Percentiles rank a stretch among this genome's conserved stretches.
Evolutionary conservation across 2,888 invertebrate species (phyloP).

Genomic region (Tachina grossa): DNA sequence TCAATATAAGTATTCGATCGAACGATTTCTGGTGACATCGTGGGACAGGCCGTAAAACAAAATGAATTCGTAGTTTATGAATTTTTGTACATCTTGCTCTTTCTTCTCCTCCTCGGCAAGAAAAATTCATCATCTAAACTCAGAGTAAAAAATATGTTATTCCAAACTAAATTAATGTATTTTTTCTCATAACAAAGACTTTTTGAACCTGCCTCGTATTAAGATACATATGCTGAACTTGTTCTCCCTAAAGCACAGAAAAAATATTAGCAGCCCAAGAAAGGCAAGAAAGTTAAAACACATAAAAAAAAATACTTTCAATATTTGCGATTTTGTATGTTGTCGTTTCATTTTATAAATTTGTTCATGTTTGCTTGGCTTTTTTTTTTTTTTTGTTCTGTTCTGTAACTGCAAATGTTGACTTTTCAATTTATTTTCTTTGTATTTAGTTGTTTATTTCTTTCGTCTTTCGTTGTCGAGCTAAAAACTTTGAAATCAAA

Average conservation of each 20-base stretch:
- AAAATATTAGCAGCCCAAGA: conserved; percentile 32
- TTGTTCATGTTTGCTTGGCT: conserved; percentile 16
- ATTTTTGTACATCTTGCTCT: no score
- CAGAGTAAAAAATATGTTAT: neutral
- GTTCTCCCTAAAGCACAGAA: conserved; percentile 27
- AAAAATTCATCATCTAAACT: no score
- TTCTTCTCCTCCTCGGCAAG: no score
- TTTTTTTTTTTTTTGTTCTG: no score
- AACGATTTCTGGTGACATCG: no score
- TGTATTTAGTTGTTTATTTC: conserved; percentile 31
- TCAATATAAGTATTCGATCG: no score
- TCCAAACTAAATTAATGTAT: neutral
- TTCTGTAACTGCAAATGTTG: conserved; percentile 50
- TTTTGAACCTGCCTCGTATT: neutral
- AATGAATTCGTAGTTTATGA: no score
- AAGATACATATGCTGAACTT: conserved; percentile 4
- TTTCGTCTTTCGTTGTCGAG: conserved; percentile 34
- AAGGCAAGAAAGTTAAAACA: conserved; percentile 32
- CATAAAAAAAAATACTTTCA: conserved; percentile 26
- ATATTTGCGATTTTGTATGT: conserved; percentile 55
- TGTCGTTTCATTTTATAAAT: conserved; percentile 49
- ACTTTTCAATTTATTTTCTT: conserved; percentile 65
- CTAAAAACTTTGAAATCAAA: conserved; percentile 46
- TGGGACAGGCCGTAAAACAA: no score
- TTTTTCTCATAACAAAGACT: neutral